Base-by-base conservation (phyloP, 1,140 invertebrate genomes). In the Tribolium madens region DNA sequence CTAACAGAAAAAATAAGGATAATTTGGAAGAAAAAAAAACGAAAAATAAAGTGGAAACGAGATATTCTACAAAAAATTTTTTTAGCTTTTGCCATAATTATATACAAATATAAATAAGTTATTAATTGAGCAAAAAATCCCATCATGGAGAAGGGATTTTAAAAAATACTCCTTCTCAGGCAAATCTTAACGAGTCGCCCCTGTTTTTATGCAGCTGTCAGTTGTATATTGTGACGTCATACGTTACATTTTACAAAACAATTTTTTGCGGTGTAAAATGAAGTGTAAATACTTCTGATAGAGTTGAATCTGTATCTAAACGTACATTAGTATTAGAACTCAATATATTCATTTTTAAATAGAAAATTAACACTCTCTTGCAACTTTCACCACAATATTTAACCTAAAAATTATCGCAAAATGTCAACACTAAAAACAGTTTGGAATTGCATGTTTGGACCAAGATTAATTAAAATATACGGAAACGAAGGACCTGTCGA, bases 391-490 rank as follows among this genome's bases (percentile, higher is more conserved):
- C 10, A 12, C 26, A 5, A 26, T 4, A 64, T 26, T 13, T 64
- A 64, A 64, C 57, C 57, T 15, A 36, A 33, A 64, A 64, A 64
- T 64, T 64, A 31, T 64, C 12, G 57, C 57, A 18, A 64, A 64
- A 64, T 64, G 78, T 76, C 75, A 1, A 87, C 87, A 2, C 82
- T 91, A 9, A 81, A 86, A 85, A 82, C 76, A 26, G 76, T 85
- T 52, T 85, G 81, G 84, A 78, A 88, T 76, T 92, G 89, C 81
- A 85, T 91, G 74, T 90, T 92, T 82, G 89, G 90, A 10, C 92
- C 92, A 9, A 88, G 89, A 77, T 86, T 93, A 73, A 90, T 88
- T 74, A 91, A 91, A 88, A 87, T 91, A 82, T 91, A 92, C 81
- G 87, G 89, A 81, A 82, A 84, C 81, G 36, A 42, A 2, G 84